phyloP scores from a whole-genome alignment of 2,113 vertebrate species.

The Pipa parva region DNA sequence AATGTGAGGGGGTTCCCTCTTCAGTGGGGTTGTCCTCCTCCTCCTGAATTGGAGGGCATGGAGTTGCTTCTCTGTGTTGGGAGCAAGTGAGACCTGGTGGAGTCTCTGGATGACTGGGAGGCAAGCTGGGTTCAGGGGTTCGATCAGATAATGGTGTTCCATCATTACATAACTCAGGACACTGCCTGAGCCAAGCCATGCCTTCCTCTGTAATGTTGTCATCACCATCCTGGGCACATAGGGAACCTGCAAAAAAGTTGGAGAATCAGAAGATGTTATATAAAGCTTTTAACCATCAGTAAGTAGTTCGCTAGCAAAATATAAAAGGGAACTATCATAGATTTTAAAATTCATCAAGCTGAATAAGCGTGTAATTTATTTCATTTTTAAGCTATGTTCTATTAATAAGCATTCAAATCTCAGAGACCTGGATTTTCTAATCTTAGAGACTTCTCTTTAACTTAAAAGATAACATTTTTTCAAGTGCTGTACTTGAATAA shows the following conservation, averaged over 20 bases:
- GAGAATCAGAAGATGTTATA: too few relatives aligned
- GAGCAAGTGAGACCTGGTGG: constrained; percentile 26
- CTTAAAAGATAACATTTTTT: too few relatives aligned
- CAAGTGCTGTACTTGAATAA: too few relatives aligned
- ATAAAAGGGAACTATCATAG: too few relatives aligned
- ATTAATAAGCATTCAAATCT: too few relatives aligned
- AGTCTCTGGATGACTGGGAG: constrained; percentile 37
- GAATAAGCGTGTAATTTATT: too few relatives aligned
- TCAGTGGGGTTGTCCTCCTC: constrained; percentile 21
- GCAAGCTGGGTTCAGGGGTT: constrained; percentile 35
- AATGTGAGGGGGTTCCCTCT: constrained; percentile 17
- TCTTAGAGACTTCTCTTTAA: too few relatives aligned
- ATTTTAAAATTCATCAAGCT: too few relatives aligned
- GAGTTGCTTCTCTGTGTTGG: constrained; percentile 28
- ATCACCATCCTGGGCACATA: constrained; percentile 30
- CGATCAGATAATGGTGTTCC: constrained; percentile 34
- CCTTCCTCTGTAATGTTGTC: constrained; percentile 21
- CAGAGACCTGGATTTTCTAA: too few relatives aligned
- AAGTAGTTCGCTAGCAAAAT: too few relatives aligned
- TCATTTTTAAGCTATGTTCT: too few relatives aligned
- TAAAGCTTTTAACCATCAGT: too few relatives aligned
- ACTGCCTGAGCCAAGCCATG: constrained; percentile 27
- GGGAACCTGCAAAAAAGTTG: constrained; percentile 3
- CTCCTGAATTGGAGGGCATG: constrained; percentile 32
- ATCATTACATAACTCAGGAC: constrained; percentile 27